These are phyloP conservation scores for Empidonax traillii DNA, from an alignment of 2,113 vertebrate species.

Conservation along the genomic window DNA sequence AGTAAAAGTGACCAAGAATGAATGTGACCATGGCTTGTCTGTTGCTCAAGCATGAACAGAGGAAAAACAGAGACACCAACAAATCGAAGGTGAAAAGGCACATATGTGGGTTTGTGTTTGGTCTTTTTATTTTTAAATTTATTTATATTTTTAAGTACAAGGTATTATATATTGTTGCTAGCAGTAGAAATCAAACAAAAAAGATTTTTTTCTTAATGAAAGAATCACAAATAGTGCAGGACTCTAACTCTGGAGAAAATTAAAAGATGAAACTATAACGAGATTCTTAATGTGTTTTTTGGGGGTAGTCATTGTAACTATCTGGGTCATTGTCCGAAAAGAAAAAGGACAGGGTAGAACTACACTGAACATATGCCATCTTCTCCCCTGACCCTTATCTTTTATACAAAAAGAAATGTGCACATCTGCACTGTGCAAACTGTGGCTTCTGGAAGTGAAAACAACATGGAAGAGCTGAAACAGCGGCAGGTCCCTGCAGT, in stretches of 20 bases:
- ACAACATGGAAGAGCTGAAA: not conserved
- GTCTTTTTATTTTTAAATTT: not conserved
- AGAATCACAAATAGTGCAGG: not conserved
- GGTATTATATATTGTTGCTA: not conserved
- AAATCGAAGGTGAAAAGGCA: not conserved
- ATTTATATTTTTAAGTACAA: not conserved
- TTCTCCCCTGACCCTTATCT: not conserved
- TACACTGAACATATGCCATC: not conserved
- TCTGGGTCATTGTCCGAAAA: not conserved
- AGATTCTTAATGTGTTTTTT: slow-evolving; percentile 8
- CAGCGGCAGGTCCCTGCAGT: not conserved
- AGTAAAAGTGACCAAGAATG: not conserved
- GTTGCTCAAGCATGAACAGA: not conserved
- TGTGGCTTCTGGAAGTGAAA: not conserved
- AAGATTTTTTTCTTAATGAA: not conserved
- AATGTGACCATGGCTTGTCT: not conserved
- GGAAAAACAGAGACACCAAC: not conserved
- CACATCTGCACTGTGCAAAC: not conserved
- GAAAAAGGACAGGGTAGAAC: not conserved
- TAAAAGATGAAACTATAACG: slow-evolving; percentile 3
- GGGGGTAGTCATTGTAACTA: not conserved
- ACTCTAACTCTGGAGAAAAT: slow-evolving; percentile 2
- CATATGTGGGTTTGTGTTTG: not conserved
- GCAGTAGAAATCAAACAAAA: not conserved
- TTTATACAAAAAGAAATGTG: not conserved